Percentiles rank a stretch among this genome's conserved stretches.
phyloP scores from a whole-genome alignment of 2,113 vertebrate genomes.

The Apteryx mantelli region DNA sequence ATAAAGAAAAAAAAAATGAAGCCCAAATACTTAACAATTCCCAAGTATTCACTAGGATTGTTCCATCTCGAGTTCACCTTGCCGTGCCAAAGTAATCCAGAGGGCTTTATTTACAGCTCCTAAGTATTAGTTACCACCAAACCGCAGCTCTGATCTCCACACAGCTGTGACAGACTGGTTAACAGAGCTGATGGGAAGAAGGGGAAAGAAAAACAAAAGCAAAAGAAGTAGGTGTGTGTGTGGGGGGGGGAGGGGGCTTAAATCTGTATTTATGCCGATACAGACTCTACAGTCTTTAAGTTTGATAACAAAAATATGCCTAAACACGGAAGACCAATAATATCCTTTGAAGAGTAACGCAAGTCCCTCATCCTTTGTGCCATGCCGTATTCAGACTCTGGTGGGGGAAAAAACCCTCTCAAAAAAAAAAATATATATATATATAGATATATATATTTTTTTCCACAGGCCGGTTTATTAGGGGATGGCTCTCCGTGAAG shows the following conservation, averaged over 20 bases:
- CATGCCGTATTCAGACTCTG: background rate
- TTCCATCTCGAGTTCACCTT: background rate
- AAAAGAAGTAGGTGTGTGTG: background rate
- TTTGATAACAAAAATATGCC: background rate
- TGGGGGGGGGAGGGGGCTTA: no score
- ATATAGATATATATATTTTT: background rate
- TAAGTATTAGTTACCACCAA: background rate
- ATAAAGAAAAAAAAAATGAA: background rate
- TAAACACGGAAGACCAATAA: no score
- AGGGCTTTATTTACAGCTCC: background rate
- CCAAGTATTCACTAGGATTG: background rate
- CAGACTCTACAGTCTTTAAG: background rate
- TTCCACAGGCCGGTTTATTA: background rate
- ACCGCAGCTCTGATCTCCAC: background rate
- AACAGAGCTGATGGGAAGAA: background rate
- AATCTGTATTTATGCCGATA: no score
- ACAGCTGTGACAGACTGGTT: background rate
- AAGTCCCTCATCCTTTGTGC: no score
- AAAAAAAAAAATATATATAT: no score
- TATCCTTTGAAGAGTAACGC: background rate
- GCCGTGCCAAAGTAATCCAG: background rate
- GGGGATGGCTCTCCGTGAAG: background rate
- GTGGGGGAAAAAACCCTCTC: background rate
- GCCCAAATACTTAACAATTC: background rate
- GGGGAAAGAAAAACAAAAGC: background rate